Evolutionary conservation across 2,888 invertebrate genomes (phyloP), one percentile per base, ranked within the genome.

Genomic region (Galerucella pusilla): DNA sequence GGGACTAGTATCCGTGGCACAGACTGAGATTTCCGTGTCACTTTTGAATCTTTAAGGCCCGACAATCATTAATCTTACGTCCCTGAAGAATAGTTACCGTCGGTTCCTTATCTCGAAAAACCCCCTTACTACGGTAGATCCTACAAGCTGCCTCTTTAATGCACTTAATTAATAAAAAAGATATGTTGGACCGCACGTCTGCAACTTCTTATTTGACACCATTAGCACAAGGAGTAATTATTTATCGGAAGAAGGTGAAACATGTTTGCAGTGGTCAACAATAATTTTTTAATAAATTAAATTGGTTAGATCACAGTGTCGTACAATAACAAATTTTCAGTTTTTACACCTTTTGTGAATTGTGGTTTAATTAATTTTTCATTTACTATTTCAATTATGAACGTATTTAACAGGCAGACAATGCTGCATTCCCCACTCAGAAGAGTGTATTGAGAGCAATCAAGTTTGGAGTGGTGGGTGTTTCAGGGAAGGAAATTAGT

Each of bases 11-110:
- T 83, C 84, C 83, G 84, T 84, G 84, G 85, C 85, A 85, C 84
- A 85, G 86, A 85, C 86, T 83, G 86, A 88, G 87, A 88, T 88
- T 88, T 88, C 87, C 88, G 84, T 88, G 88, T 88, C 88, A 88
- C 87, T 88, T 88, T 88, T 87, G 87, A 87, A 88, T 87, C 87
- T 86, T 80, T 86, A 85, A 65, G 86, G 84, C 83, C 85, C 80
- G 82, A 83, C 85, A 83, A 87, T 88, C 88, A 88, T 88, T 88
- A 88, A 88, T 88, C 88, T 87, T 87, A 77, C 73, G 83, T 84
- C 82, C 82, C 81, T 79, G 81, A 79, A 80, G 82, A 82, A 84
- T 82, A 82, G 82, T 82, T 82, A 81, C 83, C 80, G 81, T 80
- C 79, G 81, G 81, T 79, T 83, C 80, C 83, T 84, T 84, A 84